phyloP scores from a whole-genome alignment of 2,113 vertebrate species.

The Tupaia tana region DNA sequence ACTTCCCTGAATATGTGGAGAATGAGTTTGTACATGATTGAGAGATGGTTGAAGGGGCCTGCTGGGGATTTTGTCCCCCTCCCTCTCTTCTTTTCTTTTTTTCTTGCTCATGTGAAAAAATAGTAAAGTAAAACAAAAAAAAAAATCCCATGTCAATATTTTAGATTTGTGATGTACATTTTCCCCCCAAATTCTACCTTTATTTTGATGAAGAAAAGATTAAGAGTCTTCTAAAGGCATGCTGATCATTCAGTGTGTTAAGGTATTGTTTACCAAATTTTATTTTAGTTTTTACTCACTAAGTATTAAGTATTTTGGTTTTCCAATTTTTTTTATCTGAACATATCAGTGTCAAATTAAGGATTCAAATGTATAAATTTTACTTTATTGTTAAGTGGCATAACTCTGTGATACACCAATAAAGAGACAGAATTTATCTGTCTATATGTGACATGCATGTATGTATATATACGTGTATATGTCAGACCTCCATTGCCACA shows the following conservation, averaged over 20 bases:
- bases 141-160: neutral
- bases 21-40: too few relatives aligned
- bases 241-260: neutral
- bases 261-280: neutral
- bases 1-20: too few relatives aligned
- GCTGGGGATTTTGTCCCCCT: too few relatives aligned
- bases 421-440: neutral
- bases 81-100: too few relatives aligned
- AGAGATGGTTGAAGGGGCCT: too few relatives aligned
- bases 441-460: neutral
- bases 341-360: neutral
- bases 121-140: too few relatives aligned
- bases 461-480: neutral
- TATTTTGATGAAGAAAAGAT: neutral
- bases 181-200: neutral
- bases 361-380: neutral
- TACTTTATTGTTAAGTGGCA: neutral
- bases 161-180: neutral
- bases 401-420: neutral
- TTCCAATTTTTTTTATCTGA: neutral
- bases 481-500: too few relatives aligned
- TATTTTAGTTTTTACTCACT: neutral
- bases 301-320: slow-evolving; percentile 19
- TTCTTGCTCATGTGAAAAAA: too few relatives aligned
- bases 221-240: neutral